Conservation (phyloP, 2,113 vertebrate genomes). For the Labeo catla region DNA sequence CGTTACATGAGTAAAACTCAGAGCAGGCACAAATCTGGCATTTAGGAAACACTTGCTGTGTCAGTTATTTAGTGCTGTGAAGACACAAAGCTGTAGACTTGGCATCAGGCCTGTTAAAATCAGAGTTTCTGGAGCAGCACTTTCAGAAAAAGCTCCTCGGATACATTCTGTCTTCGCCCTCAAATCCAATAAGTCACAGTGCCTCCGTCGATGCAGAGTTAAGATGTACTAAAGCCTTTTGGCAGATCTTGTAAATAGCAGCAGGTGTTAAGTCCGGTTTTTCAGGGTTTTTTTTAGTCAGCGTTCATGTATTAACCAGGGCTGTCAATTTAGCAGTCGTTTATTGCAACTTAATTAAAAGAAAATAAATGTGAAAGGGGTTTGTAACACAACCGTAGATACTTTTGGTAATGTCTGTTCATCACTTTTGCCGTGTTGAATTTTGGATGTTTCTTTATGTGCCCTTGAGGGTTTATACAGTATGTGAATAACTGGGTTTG, state of each 20-base stretch:
- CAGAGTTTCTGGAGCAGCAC: background rate
- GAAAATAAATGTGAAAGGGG: background rate
- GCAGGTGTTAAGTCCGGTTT: constrained; percentile 17
- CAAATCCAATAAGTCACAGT: constrained; percentile 27
- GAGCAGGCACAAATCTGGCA: constrained; percentile 28
- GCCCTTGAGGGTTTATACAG: background rate
- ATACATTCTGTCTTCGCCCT: background rate
- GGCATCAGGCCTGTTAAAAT: constrained; percentile 5
- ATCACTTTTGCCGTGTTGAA: background rate
- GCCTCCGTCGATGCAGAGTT: background rate
- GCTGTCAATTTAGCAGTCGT: background rate
- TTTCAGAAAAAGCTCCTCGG: background rate
- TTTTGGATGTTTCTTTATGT: background rate
- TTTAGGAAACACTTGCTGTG: constrained; percentile 27
- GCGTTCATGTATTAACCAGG: background rate
- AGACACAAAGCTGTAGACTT: constrained; percentile 17
- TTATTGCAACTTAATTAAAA: background rate
- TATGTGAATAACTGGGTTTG: background rate
- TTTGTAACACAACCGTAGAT: background rate
- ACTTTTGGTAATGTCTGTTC: background rate
- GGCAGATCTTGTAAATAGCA: constrained; percentile 20
- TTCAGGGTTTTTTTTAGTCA: background rate
- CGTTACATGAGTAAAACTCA: constrained; percentile 17
- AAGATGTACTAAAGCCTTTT: constrained; percentile 29
- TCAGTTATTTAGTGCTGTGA: constrained; percentile 24